These are phyloP conservation scores for Olivierus martensii DNA, from an alignment of 1,140 invertebrate species.

Conservation along the genomic window DNA sequence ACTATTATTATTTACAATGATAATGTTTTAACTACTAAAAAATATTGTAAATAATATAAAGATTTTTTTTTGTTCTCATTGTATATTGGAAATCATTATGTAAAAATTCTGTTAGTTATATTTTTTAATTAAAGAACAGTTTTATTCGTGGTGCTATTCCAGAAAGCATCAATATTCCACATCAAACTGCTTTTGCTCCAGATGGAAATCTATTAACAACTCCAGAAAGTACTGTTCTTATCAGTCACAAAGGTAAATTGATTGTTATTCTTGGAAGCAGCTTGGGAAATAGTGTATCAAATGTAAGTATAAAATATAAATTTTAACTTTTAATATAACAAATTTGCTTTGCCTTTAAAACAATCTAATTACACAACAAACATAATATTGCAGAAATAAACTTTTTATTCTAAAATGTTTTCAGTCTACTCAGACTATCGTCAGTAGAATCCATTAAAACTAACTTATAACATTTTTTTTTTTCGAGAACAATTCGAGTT, in stretches of 20 bases:
- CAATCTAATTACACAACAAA: too few relatives aligned
- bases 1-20: too few relatives aligned
- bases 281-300: conserved; percentile 49
- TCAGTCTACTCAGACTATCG: too few relatives aligned
- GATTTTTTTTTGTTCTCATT: too few relatives aligned
- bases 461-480: too few relatives aligned
- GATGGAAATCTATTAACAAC: conserved; percentile 35
- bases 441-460: too few relatives aligned
- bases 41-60: too few relatives aligned
- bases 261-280: conserved; percentile 64
- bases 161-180: conserved; percentile 63
- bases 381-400: too few relatives aligned
- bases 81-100: too few relatives aligned
- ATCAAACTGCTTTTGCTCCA: conserved; percentile 42
- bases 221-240: conserved; percentile 37
- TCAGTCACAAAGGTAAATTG: conserved; percentile 44
- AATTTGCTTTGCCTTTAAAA: too few relatives aligned
- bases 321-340: neutral
- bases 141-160: conserved; percentile 56
- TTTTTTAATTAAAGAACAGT: conserved; percentile 31
- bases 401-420: neutral
- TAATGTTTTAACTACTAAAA: too few relatives aligned
- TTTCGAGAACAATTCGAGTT: too few relatives aligned
- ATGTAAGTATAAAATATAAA: conserved; percentile 39
- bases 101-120: neutral